Evolutionary conservation across 2,113 vertebrate genomes (phyloP), one percentile per base, ranked within the genome.

Genomic region (Eurypyga helias): DNA sequence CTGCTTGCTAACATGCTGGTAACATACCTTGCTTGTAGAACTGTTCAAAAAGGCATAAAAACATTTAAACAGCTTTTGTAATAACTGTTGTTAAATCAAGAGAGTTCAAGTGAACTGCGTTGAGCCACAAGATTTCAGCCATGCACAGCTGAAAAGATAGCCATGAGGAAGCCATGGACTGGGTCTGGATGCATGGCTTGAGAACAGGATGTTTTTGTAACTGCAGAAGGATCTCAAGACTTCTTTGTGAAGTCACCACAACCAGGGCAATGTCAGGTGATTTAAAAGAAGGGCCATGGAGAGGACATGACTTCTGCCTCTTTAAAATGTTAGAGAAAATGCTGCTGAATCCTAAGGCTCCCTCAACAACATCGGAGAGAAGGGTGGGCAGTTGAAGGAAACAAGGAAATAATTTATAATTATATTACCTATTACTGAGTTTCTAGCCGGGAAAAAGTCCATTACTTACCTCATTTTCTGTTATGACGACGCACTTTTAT

Each of bases 221-320:
- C 69, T 65, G 52, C 60, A 82, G 61, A 34, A 76, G 9, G 38
- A 62, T 51, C 54, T 92, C 46, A 66, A 81, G 57, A 48, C 29
- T 48, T 71, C 78, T 64, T 82, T 73, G 51, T 84, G 73, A 89
- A 85, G 70, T 52, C 69, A 87, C 34, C 29, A 61, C 29, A 82
- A 52, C 13, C 0, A 0, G 18, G 45, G 21, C 0, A 2, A n/a
- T 0, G 0, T 17, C 20, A 85, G 26, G 7, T 76, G 25, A 43
- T 61, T 94, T 84, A 34, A 78, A 92, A 95, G 64, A 55, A 84
- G 31, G 12, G 13, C 33, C 3, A 0, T 12, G 19, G 38, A 67
- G 28, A 86, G 46, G 71, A 51, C 9, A 10, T 29, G n/a, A 26
- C 23, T 90, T 72, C 67, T 83, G 48, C 17, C 34, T 88, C 38